These are phyloP conservation scores for Rhombomys opimus DNA, from an alignment of 2,113 vertebrate genomes.

Conservation along the genomic window DNA sequence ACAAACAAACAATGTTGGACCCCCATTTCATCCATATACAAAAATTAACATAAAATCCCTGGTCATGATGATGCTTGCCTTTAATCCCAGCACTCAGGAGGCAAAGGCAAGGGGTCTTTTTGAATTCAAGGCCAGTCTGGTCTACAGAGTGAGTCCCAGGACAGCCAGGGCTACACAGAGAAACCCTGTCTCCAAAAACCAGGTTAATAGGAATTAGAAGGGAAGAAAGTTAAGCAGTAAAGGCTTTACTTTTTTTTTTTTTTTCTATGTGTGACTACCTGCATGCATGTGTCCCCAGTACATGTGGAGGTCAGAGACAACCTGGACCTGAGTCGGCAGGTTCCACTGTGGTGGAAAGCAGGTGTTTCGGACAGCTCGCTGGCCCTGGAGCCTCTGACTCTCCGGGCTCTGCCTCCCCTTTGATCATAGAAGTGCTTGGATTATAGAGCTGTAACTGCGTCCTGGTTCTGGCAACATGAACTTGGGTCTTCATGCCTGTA, in stretches of 20 bases:
- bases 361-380: background rate
- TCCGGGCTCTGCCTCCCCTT: background rate
- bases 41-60: too few species aligned
- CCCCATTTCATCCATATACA: too few species aligned
- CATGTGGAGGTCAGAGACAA: background rate
- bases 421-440: background rate
- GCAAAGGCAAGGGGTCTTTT: background rate
- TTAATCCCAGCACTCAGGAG: background rate
- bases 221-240: background rate
- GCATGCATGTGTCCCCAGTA: background rate
- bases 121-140: background rate
- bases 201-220: background rate
- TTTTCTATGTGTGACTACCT: background rate
- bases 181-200: background rate
- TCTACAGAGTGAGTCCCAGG: background rate
- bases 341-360: background rate
- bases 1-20: too few species aligned
- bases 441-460: background rate
- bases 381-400: background rate
- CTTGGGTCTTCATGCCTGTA: background rate
- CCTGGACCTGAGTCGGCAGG: background rate
- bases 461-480: background rate
- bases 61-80: too few species aligned
- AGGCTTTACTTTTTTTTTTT: background rate
- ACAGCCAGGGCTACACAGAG: background rate